Percentiles rank a stretch among this genome's conserved stretches.
phyloP scores from a whole-genome alignment of 2,888 invertebrate species.

The Entomobrya proxima region DNA sequence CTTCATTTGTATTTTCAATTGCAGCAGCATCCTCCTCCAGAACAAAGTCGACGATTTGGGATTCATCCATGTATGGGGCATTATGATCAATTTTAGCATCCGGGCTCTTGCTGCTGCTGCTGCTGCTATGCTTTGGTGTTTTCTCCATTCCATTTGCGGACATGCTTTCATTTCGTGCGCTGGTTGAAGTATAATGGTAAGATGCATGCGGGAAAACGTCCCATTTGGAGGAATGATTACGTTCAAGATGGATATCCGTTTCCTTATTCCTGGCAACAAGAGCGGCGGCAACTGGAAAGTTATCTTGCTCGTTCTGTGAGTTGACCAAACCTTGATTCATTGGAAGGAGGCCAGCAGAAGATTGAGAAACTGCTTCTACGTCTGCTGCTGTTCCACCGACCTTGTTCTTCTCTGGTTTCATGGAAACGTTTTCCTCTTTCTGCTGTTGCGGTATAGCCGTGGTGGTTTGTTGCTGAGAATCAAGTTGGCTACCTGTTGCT shows the following conservation, averaged over 20 bases:
- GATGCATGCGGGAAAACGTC: constrained; percentile 21
- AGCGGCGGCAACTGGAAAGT: neutral
- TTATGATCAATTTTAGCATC: constrained; percentile 28
- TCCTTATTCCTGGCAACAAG: neutral
- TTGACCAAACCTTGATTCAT: constrained; percentile 3
- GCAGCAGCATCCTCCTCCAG: constrained; percentile 37
- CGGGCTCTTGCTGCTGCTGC: neutral
- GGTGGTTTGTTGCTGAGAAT: neutral
- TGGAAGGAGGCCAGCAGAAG: neutral
- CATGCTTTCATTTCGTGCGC: neutral
- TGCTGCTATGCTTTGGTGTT: neutral
- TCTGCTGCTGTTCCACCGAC: neutral
- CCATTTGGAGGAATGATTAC: constrained; percentile 18
- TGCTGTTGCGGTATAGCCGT: neutral
- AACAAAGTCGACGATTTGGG: constrained; percentile 26
- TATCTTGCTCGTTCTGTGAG: neutral
- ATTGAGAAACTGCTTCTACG: neutral
- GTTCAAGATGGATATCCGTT: neutral
- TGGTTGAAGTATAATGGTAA: neutral
- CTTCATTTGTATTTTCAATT: neutral
- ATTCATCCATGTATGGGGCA: constrained; percentile 42
- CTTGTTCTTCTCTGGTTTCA: neutral
- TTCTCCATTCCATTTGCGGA: neutral
- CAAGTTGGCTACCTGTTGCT: constrained; percentile 63
- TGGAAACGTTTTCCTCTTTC: neutral